These are phyloP conservation scores for Glyptemys insculpta DNA, from an alignment of 2,797 vertebrate species.

Conservation along the genomic window DNA sequence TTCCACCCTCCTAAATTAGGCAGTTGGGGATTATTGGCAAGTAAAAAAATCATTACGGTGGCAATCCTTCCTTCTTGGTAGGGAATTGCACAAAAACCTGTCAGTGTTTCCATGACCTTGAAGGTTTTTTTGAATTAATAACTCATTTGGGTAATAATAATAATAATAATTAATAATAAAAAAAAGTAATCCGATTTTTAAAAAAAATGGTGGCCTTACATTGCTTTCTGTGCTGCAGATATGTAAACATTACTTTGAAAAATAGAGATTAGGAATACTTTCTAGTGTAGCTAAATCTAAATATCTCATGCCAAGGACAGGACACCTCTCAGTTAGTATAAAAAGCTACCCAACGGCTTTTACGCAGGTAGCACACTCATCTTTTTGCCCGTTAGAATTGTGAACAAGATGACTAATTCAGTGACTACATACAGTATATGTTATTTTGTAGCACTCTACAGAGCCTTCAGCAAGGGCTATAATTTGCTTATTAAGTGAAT, in stretches of 20 bases:
- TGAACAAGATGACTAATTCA: conserved; percentile 9
- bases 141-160: not conserved
- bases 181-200: not conserved
- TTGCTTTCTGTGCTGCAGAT: not conserved
- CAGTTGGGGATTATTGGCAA: conserved; percentile 57
- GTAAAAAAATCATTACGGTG: conserved; percentile 46
- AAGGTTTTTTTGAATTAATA: not conserved
- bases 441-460: conserved; percentile 15
- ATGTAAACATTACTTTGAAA: conserved; percentile 6
- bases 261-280: conserved; percentile 15
- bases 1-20: conserved; percentile 37
- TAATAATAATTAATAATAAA: not conserved
- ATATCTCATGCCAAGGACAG: not conserved
- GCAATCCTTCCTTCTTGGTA: conserved; percentile 12
- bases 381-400: not conserved
- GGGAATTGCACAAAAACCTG: conserved; percentile 25
- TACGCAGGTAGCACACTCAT: not conserved
- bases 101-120: conserved; percentile 18
- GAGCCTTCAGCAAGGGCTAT: not conserved
- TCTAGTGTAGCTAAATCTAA: not conserved
- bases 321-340: not conserved
- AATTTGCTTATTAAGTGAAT: not conserved
- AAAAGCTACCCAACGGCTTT: not conserved
- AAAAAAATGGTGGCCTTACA: not conserved
- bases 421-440: not conserved